Evolutionary conservation across 2,797 vertebrate genomes (phyloP).

Genomic region (Periparus ater): DNA sequence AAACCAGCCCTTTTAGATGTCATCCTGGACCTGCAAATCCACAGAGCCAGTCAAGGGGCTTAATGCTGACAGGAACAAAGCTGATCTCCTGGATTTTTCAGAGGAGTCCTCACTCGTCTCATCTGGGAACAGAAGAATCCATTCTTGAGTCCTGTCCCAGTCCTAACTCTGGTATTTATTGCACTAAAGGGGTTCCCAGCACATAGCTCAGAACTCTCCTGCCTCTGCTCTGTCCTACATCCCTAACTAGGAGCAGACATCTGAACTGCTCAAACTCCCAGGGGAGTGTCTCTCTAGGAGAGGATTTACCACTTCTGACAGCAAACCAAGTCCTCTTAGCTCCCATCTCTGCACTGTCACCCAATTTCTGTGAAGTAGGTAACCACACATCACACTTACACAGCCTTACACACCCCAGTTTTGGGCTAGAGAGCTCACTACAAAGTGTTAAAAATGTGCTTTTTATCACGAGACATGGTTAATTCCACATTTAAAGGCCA

Average conservation of each 20-base stretch:
- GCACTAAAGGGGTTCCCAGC: not conserved
- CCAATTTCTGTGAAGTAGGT: not conserved
- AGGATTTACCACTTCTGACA: not conserved
- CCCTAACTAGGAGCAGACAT: not conserved
- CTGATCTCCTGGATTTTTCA: not conserved
- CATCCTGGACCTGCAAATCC: not conserved
- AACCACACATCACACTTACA: not conserved
- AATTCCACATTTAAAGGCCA: not conserved
- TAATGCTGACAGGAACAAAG: not conserved
- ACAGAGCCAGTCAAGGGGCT: not conserved
- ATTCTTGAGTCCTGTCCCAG: not conserved
- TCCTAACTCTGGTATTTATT: not conserved
- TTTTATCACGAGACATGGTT: not conserved
- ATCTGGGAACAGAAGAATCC: not conserved
- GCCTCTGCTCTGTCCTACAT: not conserved
- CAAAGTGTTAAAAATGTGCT: not conserved
- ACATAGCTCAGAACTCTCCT: not conserved
- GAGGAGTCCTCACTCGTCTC: not conserved
- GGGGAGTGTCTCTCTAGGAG: not conserved
- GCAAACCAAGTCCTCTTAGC: not conserved
- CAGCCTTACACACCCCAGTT: accelerated
- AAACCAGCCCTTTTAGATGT: not conserved
- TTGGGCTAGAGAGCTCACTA: not conserved
- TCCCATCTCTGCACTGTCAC: not conserved
- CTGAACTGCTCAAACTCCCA: not conserved